Percentiles rank a stretch among this genome's conserved stretches.
Conservation (phyloP, 2,888 invertebrate species). For the Agrotis segetum region DNA sequence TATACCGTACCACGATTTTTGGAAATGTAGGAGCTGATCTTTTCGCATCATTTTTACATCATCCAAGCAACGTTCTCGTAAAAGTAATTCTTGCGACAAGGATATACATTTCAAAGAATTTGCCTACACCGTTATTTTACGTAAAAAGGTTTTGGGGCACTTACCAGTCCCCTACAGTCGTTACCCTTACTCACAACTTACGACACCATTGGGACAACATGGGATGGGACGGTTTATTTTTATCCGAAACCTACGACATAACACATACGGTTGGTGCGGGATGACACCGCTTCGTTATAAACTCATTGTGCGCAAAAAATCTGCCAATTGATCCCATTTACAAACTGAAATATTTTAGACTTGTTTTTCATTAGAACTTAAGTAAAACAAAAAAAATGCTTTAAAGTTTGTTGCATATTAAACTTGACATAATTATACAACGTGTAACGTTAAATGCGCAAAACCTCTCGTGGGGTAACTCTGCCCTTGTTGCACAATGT, state of each 20-base stretch:
- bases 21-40: conserved; percentile 9
- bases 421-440: no score
- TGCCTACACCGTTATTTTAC: background rate
- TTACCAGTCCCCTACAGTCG: conserved; percentile 25
- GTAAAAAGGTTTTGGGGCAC: conserved; percentile 10
- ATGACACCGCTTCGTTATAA: no score
- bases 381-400: no score
- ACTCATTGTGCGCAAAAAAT: no score
- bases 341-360: no score
- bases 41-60: background rate
- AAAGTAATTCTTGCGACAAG: background rate
- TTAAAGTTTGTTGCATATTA: no score
- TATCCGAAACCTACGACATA: background rate
- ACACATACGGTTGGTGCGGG: background rate
- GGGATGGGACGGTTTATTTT: conserved; percentile 15
- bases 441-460: no score
- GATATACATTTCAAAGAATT: conserved; percentile 7
- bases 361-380: no score
- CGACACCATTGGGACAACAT: conserved; percentile 29
- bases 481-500: no score
- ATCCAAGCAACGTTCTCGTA: background rate
- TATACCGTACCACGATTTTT: conserved; percentile 38
- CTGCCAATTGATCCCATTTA: no score
- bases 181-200: conserved; percentile 41
- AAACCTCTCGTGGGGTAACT: no score